Conservation (phyloP, 2,888 invertebrate genomes). For the Leptinotarsa peninsularis region DNA sequence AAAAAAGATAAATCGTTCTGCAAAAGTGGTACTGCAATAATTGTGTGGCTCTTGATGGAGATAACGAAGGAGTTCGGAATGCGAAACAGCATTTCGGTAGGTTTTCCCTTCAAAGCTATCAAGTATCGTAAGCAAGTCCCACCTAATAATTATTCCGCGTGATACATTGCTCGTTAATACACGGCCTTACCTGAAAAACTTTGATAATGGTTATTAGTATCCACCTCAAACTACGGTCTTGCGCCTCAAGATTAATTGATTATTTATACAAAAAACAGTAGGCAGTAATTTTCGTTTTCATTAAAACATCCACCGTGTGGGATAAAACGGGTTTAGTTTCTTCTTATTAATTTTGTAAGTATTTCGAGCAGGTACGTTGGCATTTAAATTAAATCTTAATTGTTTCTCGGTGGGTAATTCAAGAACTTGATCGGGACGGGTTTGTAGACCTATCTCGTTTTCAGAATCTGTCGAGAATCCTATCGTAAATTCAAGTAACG, state of each 20-base stretch:
- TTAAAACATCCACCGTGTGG: slow-evolving; percentile 29
- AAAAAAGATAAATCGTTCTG: too few species aligned
- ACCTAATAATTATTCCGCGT: not conserved
- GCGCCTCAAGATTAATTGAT: slow-evolving; percentile 28
- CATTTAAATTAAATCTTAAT: slow-evolving; percentile 45
- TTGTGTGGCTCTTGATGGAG: not conserved
- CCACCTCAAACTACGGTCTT: slow-evolving; percentile 3
- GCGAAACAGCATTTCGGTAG: not conserved
- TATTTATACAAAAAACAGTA: slow-evolving; percentile 31
- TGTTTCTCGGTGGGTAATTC: slow-evolving; percentile 39
- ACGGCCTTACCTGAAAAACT: not conserved
- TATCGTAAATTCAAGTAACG: slow-evolving; percentile 27
- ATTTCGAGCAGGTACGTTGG: slow-evolving; percentile 27
- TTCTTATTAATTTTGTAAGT: slow-evolving; percentile 28
- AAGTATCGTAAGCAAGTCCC: not conserved
- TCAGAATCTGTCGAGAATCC: slow-evolving; percentile 32
- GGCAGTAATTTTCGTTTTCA: slow-evolving; percentile 32
- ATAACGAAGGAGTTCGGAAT: too few species aligned
- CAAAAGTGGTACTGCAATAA: not conserved
- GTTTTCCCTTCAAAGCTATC: not conserved
- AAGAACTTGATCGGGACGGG: slow-evolving; percentile 35
- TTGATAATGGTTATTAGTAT: slow-evolving; percentile 23
- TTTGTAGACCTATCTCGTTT: slow-evolving; percentile 37
- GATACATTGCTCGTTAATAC: not conserved
- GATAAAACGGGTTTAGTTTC: slow-evolving; percentile 25